Evolutionary conservation across 2,888 invertebrate genomes (phyloP).

Genomic region (Agonopterix heracliana): DNA sequence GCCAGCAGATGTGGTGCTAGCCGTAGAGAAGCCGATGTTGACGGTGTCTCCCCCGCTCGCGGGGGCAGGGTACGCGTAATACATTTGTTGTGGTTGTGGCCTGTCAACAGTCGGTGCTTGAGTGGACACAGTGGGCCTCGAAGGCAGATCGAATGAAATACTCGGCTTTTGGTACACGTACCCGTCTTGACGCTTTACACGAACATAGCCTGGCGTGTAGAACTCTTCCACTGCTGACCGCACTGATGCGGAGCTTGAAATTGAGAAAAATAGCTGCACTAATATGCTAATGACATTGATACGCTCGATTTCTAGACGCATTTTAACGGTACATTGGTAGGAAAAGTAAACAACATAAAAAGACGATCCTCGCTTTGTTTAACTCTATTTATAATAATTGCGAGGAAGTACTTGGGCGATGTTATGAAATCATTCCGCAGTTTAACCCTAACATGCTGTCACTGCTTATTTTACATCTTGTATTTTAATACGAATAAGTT

Average conservation of each 20-base stretch:
- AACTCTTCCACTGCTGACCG: conserved; percentile 12
- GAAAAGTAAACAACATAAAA: conserved; percentile 19
- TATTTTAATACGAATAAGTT: too few species aligned
- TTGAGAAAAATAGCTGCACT: conserved; percentile 22
- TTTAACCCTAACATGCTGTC: conserved; percentile 31
- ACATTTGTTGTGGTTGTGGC: conserved; percentile 59
- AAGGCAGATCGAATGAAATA: conserved; percentile 58
- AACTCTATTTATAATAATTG: conserved; percentile 49
- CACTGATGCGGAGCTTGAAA: conserved; percentile 14
- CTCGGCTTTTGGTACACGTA: conserved; percentile 62
- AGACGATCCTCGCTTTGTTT: conserved; percentile 31
- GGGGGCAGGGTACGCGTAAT: conserved; percentile 60
- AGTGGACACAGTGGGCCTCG: conserved; percentile 39
- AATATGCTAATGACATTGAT: conserved; percentile 20
- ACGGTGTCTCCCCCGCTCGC: conserved; percentile 26
- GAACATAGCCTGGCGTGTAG: conserved; percentile 21
- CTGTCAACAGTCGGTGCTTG: conserved; percentile 57
- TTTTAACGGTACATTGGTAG: conserved; percentile 21
- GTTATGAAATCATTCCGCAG: conserved; percentile 41
- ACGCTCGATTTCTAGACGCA: conserved; percentile 26
- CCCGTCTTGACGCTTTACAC: conserved; percentile 57
- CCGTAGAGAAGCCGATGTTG: conserved; percentile 33
- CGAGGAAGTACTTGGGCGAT: conserved; percentile 31
- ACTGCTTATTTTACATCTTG: too few species aligned
- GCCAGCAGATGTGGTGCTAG: conserved; percentile 12